A percentile compares a stretch with the other conserved stretches of the same genome.
Conservation (phyloP, 2,797 vertebrate species). For the Lacerta bilineata region DNA sequence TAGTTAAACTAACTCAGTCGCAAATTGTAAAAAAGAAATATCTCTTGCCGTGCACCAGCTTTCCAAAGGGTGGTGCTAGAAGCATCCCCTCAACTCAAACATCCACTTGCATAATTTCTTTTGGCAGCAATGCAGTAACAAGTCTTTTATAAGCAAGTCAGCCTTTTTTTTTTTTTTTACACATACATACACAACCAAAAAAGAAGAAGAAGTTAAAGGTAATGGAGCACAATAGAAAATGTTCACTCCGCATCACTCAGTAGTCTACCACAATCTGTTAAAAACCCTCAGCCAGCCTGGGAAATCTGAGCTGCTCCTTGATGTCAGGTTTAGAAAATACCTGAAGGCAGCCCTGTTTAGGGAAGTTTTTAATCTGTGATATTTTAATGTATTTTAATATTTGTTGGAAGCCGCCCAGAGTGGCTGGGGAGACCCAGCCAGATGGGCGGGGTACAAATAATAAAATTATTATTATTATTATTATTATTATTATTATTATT, state of each 20-base stretch:
- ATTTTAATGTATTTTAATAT: too few species aligned
- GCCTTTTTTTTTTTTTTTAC: slow-evolving; percentile 11
- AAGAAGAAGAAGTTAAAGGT: background rate
- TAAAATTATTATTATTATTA: too few species aligned
- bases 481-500: too few species aligned
- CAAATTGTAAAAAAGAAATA: background rate
- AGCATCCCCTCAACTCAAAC: background rate
- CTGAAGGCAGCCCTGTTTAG: too few species aligned
- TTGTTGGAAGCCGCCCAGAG: too few species aligned
- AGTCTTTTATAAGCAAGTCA: slow-evolving; percentile 35
- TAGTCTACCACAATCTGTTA: background rate
- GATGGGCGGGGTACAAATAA: too few species aligned
- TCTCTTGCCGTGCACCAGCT: slow-evolving; percentile 13
- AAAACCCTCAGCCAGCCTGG: background rate
- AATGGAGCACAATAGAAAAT: background rate
- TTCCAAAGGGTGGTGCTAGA: slow-evolving; percentile 19
- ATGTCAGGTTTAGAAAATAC: background rate
- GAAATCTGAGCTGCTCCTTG: background rate
- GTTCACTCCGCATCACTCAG: background rate
- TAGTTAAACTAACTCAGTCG: background rate
- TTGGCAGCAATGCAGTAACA: slow-evolving; percentile 26
- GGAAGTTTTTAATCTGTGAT: too few species aligned
- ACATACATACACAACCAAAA: background rate
- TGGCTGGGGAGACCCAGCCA: too few species aligned
- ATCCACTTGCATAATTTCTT: slow-evolving; percentile 2